phyloP scores from a whole-genome alignment of 2,113 vertebrate genomes.

The Poeciliopsis prolifica region DNA sequence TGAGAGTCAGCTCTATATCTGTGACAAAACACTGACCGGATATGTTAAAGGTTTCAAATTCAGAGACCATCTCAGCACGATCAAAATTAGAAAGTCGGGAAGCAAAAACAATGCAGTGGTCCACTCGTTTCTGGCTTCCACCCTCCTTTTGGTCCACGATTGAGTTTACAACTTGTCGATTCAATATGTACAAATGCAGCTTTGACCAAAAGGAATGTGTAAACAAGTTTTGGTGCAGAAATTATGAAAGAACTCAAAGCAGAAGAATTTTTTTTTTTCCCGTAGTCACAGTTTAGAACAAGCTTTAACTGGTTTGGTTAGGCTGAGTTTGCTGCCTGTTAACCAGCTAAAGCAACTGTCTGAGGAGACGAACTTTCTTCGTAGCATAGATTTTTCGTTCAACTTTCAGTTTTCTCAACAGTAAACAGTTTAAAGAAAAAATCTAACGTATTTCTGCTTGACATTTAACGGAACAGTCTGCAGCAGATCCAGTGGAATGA shows the following conservation, averaged over 20 bases:
- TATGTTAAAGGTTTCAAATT: slow-evolving; percentile 22
- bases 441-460: neutral
- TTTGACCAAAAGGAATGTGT: slow-evolving; percentile 41
- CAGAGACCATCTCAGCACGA: slow-evolving; percentile 29
- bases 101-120: slow-evolving; percentile 39
- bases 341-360: neutral
- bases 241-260: slow-evolving; percentile 6
- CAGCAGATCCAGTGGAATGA: neutral
- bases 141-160: slow-evolving; percentile 72
- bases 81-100: slow-evolving; percentile 28
- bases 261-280: neutral
- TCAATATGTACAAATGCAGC: slow-evolving; percentile 49
- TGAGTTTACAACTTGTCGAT: slow-evolving; percentile 31
- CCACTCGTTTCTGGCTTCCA: slow-evolving; percentile 14
- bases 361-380: neutral
- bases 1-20: neutral
- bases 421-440: slow-evolving; percentile 20
- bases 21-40: slow-evolving; percentile 32
- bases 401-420: slow-evolving; percentile 31
- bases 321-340: slow-evolving; percentile 1
- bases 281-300: neutral
- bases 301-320: slow-evolving; percentile 10
- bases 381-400: neutral
- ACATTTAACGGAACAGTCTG: neutral
- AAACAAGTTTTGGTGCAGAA: slow-evolving; percentile 65